phyloP scores from a whole-genome alignment of 2,888 invertebrate genomes.

The Nemapogon koenigi region DNA sequence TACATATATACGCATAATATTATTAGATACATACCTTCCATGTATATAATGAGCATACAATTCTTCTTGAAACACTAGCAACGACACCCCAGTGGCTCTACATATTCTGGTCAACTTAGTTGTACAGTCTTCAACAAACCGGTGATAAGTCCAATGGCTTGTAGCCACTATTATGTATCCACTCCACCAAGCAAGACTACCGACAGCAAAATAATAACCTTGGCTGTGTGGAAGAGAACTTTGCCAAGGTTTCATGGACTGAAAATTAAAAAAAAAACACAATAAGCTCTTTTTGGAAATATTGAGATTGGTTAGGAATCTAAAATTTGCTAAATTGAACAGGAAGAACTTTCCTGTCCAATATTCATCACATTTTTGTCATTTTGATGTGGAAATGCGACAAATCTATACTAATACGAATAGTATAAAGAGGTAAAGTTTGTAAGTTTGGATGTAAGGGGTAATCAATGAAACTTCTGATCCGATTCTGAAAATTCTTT shows the following conservation, averaged over 20 bases:
- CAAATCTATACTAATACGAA: too few relatives aligned
- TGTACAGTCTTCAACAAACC: constrained; percentile 22
- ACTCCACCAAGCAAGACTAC: constrained; percentile 36
- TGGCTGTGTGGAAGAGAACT: constrained; percentile 27
- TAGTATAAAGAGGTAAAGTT: too few relatives aligned
- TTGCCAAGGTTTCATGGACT: constrained; percentile 34
- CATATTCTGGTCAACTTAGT: constrained; percentile 29
- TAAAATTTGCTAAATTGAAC: too few relatives aligned
- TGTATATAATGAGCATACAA: constrained; percentile 50
- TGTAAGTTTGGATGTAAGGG: too few relatives aligned
- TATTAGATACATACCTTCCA: too few relatives aligned
- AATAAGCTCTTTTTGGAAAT: too few relatives aligned
- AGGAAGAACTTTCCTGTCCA: too few relatives aligned
- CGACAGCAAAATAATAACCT: constrained; percentile 39
- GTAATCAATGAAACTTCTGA: too few relatives aligned
- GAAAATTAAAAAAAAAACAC: constrained; percentile 12
- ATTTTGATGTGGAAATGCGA: neutral
- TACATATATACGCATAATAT: too few relatives aligned
- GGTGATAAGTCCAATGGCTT: constrained; percentile 23
- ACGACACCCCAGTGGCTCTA: constrained; percentile 32
- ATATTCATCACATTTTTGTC: too few relatives aligned
- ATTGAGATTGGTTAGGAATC: too few relatives aligned
- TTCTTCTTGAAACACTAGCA: constrained; percentile 47
- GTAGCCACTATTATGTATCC: constrained; percentile 27
- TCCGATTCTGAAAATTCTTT: too few relatives aligned